A percentile compares a stretch with the other conserved stretches of the same genome.
Conservation (phyloP, 1,140 invertebrate species). For the Latrodectus geometricus region DNA sequence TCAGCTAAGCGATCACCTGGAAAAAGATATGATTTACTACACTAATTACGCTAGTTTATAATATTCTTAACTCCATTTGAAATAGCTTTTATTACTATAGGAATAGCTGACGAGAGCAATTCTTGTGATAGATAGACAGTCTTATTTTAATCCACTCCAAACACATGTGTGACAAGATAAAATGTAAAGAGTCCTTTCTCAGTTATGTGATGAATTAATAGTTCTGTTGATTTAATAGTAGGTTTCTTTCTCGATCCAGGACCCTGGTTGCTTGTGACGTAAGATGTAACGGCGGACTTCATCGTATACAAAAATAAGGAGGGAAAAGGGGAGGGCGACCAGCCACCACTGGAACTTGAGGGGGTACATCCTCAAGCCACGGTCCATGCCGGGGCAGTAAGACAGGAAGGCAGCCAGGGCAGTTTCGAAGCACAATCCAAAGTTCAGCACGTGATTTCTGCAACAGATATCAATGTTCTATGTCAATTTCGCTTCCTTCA, state of each 20-base stretch:
- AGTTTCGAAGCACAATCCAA: constrained; percentile 80
- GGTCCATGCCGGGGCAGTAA: constrained; percentile 80
- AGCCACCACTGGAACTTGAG: constrained; percentile 94
- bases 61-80: no score
- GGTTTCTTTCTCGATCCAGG: constrained; percentile 98
- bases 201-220: not conserved
- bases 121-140: not conserved
- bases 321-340: constrained; percentile 94
- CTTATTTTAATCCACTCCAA: not conserved
- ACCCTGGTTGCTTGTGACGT: constrained; percentile 90
- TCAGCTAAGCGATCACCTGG: no score
- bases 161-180: not conserved
- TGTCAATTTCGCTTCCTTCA: no score
- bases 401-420: constrained; percentile 76
- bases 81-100: no score
- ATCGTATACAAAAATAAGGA: constrained; percentile 98
- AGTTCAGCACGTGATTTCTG: constrained; percentile 76
- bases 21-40: no score
- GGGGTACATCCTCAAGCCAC: constrained; percentile 73
- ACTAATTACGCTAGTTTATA: no score
- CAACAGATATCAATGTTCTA: no score
- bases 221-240: no score
- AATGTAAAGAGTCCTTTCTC: not conserved
- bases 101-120: not conserved
- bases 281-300: constrained; percentile 95